phyloP scores from a whole-genome alignment of 2,888 invertebrate species.

The Gastracanthus pulcherrimus region DNA sequence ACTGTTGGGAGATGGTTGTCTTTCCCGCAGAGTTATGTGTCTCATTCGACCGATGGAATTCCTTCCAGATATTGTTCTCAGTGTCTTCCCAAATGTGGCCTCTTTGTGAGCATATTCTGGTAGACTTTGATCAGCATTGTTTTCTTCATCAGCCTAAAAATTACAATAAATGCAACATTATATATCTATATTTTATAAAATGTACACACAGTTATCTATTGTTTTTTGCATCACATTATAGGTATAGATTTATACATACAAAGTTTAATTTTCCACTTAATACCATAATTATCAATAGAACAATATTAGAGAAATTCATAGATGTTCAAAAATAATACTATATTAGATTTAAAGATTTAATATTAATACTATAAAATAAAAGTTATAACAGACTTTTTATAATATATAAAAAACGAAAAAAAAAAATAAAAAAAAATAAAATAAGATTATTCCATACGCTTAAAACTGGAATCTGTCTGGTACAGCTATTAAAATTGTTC shows the following conservation, averaged over 20 bases:
- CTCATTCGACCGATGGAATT: constrained; percentile 70
- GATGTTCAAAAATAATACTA: too few species aligned
- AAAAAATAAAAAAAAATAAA: too few species aligned
- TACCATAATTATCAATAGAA: too few species aligned
- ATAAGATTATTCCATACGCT: constrained; percentile 29
- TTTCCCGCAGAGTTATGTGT: constrained; percentile 68
- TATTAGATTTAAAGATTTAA: too few species aligned
- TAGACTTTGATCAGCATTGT: constrained; percentile 41
- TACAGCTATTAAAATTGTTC: neutral
- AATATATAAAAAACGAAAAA: constrained; percentile 16
- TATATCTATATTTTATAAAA: neutral
- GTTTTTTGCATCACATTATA: too few species aligned
- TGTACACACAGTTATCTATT: too few species aligned
- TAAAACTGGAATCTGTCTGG: neutral
- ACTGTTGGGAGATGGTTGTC: constrained; percentile 71
- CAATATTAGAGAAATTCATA: too few species aligned
- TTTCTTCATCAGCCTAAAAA: constrained; percentile 45
- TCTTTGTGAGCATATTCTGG: constrained; percentile 61
- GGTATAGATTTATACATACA: too few species aligned
- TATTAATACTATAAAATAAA: too few species aligned
- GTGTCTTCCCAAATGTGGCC: constrained; percentile 72
- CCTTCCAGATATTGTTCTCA: constrained; percentile 72
- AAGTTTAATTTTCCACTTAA: too few species aligned
- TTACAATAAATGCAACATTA: neutral
- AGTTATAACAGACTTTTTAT: neutral